These are phyloP conservation scores for Hetaerina americana DNA, from an alignment of 1,140 invertebrate species.

Conservation along the genomic window DNA sequence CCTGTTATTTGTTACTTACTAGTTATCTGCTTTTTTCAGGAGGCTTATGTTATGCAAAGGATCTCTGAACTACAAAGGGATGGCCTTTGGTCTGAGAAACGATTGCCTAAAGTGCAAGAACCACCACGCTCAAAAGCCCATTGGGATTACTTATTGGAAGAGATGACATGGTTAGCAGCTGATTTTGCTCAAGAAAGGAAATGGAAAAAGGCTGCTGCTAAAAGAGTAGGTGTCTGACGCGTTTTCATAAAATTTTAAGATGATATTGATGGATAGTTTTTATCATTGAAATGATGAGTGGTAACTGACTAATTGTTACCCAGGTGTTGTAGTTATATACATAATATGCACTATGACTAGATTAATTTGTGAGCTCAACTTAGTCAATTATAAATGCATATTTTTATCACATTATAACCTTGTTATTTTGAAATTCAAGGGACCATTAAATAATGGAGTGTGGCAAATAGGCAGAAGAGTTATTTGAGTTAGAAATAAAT, in stretches of 20 bases:
- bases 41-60: constrained; percentile 86
- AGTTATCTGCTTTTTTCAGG: constrained; percentile 33
- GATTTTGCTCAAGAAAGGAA: constrained; percentile 96
- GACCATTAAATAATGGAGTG: no score
- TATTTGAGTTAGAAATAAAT: no score
- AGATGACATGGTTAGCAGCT: constrained; percentile 95
- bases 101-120: constrained; percentile 86
- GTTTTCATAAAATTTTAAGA: constrained; percentile 3
- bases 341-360: no score
- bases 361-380: no score
- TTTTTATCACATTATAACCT: no score
- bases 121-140: constrained; percentile 83
- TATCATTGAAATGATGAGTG: not conserved
- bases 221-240: constrained; percentile 51
- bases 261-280: not conserved
- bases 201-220: constrained; percentile 91
- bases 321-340: not conserved
- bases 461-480: no score
- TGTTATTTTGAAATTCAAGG: no score
- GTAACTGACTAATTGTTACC: not conserved
- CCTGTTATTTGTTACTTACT: no score
- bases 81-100: constrained; percentile 84
- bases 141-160: constrained; percentile 97
- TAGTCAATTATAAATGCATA: no score
- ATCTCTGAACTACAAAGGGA: constrained; percentile 77